These are phyloP conservation scores for Diaphora mendica DNA, from an alignment of 2,888 invertebrate species.

Conservation along the genomic window DNA sequence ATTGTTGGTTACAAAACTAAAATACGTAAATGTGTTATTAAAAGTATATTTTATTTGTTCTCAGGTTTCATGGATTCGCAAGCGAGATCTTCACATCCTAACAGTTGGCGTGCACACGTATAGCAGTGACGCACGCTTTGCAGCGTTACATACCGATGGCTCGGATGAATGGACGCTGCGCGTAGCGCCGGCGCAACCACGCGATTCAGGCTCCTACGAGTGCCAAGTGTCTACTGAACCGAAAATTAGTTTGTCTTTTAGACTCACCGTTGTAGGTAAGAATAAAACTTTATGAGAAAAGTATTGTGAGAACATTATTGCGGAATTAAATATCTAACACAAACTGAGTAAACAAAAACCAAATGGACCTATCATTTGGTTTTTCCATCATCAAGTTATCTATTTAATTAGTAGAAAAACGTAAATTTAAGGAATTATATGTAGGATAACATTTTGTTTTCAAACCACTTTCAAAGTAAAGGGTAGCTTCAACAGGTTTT, in stretches of 20 bases:
- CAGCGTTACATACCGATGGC: constrained; percentile 88
- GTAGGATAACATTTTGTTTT: too few relatives aligned
- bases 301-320: not conserved
- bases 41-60: constrained; percentile 17
- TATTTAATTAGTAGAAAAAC: not conserved
- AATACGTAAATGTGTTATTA: not conserved
- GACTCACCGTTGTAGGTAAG: constrained; percentile 93
- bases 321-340: not conserved
- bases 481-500: not conserved
- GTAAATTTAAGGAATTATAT: not conserved
- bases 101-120: constrained; percentile 89
- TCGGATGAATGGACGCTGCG: constrained; percentile 88
- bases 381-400: not conserved
- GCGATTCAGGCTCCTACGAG: constrained; percentile 96
- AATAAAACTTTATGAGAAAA: constrained; percentile 40
- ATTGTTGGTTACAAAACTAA: not conserved
- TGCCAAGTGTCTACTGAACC: constrained; percentile 97
- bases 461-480: too few relatives aligned
- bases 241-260: constrained; percentile 92
- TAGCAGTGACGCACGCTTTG: constrained; percentile 89
- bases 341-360: not conserved
- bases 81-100: constrained; percentile 92
- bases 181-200: constrained; percentile 88
- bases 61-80: constrained; percentile 95
- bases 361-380: not conserved